These are phyloP conservation scores for Brenthis ino DNA, from an alignment of 2,888 invertebrate genomes.

Conservation along the genomic window DNA sequence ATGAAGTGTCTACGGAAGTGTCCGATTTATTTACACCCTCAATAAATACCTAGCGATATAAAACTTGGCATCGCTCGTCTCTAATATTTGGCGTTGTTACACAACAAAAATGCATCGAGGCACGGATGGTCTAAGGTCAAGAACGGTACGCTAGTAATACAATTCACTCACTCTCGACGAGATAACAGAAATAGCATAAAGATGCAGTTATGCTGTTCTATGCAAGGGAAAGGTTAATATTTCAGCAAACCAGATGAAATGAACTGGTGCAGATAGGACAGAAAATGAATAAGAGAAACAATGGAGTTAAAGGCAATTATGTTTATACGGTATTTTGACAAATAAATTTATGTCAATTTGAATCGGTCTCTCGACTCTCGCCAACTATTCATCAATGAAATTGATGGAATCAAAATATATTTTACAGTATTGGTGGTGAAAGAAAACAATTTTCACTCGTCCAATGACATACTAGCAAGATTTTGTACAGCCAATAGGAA, in stretches of 20 bases:
- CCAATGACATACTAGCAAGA: slow-evolving; percentile 31
- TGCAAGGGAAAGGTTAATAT: slow-evolving; percentile 37
- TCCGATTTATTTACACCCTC: slow-evolving; percentile 32
- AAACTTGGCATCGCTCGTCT: slow-evolving; percentile 69
- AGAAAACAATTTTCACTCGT: slow-evolving; percentile 2
- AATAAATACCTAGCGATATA: slow-evolving; percentile 35
- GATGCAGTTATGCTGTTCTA: slow-evolving; percentile 21
- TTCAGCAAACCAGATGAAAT: slow-evolving; percentile 51
- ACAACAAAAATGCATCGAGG: slow-evolving; percentile 67
- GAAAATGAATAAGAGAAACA: slow-evolving; percentile 67
- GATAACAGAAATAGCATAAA: slow-evolving; percentile 36
- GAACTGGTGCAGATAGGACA: slow-evolving; percentile 58
- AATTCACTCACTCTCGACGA: slow-evolving; percentile 54
- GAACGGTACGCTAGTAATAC: slow-evolving; percentile 58
- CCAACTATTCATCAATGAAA: slow-evolving; percentile 24
- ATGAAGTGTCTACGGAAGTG: slow-evolving; percentile 13
- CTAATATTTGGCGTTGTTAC: slow-evolving; percentile 75
- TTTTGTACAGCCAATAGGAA: slow-evolving; percentile 18
- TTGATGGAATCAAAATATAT: neutral
- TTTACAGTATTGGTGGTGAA: slow-evolving; percentile 27
- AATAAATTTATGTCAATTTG: slow-evolving; percentile 65
- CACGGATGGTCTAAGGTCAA: slow-evolving; percentile 74
- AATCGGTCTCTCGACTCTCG: slow-evolving; percentile 42
- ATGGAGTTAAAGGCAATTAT: slow-evolving; percentile 62
- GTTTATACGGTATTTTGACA: slow-evolving; percentile 78